A percentile compares a stretch with the other conserved stretches of the same genome.
phyloP scores from a whole-genome alignment of 2,888 invertebrate species.

The Tetragonula carbonaria region DNA sequence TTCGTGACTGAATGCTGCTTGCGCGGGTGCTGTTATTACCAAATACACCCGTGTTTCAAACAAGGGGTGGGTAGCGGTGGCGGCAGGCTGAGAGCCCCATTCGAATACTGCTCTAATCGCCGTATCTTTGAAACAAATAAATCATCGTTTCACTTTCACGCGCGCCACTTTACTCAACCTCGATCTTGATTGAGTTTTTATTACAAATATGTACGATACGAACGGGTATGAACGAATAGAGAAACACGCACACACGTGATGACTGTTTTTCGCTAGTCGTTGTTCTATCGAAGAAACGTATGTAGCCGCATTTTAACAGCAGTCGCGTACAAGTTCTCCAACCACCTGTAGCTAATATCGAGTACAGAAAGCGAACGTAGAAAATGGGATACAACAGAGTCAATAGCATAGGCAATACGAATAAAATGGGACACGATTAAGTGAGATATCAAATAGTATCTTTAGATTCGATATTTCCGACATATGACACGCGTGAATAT shows the following conservation, averaged over 20 bases:
- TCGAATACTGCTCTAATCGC: constrained; percentile 2
- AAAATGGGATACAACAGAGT: not conserved
- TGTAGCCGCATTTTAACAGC: constrained; percentile 8
- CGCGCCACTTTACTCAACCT: constrained; percentile 21
- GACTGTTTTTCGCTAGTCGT: not conserved
- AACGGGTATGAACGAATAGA: not conserved
- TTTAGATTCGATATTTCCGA: not conserved
- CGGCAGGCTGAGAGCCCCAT: not conserved
- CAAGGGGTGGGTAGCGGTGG: not conserved
- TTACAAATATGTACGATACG: not conserved
- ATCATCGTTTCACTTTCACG: not conserved
- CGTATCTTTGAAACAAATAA: constrained; percentile 21
- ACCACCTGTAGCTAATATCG: constrained; percentile 36
- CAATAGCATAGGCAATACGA: not conserved
- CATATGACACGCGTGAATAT: not conserved
- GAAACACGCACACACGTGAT: not conserved
- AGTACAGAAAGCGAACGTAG: not conserved
- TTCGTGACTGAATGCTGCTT: constrained; percentile 18
- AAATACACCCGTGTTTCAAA: constrained; percentile 11
- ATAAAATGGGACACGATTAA: not conserved
- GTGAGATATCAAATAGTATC: not conserved
- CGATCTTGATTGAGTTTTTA: constrained; percentile 46
- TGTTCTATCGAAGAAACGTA: not conserved
- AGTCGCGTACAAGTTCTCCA: constrained; percentile 18
- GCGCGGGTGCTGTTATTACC: not conserved